A percentile compares a stretch with the other conserved stretches of the same genome.
Evolutionary conservation across 2,113 vertebrate genomes (phyloP).

Genomic region (Melospiza melodia): DNA sequence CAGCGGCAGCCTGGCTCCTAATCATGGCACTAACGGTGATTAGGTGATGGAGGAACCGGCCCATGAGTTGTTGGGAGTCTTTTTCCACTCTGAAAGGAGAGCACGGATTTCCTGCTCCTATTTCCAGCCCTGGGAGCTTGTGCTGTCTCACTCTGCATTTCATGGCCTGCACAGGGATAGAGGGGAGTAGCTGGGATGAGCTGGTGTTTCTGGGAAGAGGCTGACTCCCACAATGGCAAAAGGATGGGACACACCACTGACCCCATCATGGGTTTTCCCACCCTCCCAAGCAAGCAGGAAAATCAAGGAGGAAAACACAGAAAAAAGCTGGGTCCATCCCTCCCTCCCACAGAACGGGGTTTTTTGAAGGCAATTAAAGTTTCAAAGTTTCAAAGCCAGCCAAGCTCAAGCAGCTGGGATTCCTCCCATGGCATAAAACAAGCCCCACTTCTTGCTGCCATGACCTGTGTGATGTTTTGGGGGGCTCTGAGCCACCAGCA

Average conservation of each 20-base stretch:
- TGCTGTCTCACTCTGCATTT: not conserved
- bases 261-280: rapidly evolving
- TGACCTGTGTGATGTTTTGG: rapidly evolving
- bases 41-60: rapidly evolving
- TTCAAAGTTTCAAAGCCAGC: not conserved
- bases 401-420: not conserved
- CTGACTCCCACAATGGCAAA: not conserved
- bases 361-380: not conserved
- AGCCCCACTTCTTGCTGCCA: not conserved
- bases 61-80: rapidly evolving
- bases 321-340: not conserved
- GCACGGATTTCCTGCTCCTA: not conserved
- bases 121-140: not conserved
- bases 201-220: too few relatives aligned
- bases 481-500: not conserved
- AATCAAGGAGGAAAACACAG: not conserved
- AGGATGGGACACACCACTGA: not conserved
- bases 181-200: not conserved
- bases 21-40: not conserved
- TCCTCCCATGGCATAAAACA: not conserved
- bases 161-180: too few relatives aligned
- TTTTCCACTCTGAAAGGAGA: not conserved
- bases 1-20: not conserved
- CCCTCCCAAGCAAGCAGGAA: rapidly evolving
- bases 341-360: not conserved